Percentiles rank a stretch among this genome's conserved stretches.
Conservation (phyloP, 2,888 invertebrate genomes). For the Hyles lineata region DNA sequence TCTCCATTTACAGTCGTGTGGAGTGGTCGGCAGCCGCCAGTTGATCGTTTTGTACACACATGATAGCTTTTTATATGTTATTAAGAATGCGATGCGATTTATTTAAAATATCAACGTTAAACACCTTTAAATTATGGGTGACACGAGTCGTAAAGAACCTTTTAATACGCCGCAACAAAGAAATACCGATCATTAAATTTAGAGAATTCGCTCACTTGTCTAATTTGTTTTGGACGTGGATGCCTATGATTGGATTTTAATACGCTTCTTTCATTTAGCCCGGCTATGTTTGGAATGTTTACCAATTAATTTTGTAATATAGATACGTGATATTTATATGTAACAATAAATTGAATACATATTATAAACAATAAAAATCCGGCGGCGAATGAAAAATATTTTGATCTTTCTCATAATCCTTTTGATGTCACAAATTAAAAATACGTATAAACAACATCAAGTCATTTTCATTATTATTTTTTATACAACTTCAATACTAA, state of each 20-base stretch:
- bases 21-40: conserved; percentile 8
- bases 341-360: background rate
- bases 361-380: too few species aligned
- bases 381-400: too few species aligned
- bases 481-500: too few species aligned
- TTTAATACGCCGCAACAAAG: conserved; percentile 33
- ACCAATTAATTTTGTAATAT: background rate
- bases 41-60: conserved; percentile 26
- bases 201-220: conserved; percentile 39
- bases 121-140: conserved; percentile 37
- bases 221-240: conserved; percentile 16
- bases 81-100: conserved; percentile 31
- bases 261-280: background rate
- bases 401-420: too few species aligned
- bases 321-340: too few species aligned
- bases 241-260: conserved; percentile 30
- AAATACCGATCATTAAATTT: conserved; percentile 41
- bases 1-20: conserved; percentile 40
- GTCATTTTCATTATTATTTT: too few species aligned
- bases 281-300: background rate
- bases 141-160: conserved; percentile 35
- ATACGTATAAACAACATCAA: too few species aligned
- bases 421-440: too few species aligned
- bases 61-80: conserved; percentile 35
- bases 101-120: conserved; percentile 34